These are phyloP conservation scores for Mesorhabditis spiculigera DNA, from an alignment of 2,888 invertebrate species.

Conservation along the genomic window DNA sequence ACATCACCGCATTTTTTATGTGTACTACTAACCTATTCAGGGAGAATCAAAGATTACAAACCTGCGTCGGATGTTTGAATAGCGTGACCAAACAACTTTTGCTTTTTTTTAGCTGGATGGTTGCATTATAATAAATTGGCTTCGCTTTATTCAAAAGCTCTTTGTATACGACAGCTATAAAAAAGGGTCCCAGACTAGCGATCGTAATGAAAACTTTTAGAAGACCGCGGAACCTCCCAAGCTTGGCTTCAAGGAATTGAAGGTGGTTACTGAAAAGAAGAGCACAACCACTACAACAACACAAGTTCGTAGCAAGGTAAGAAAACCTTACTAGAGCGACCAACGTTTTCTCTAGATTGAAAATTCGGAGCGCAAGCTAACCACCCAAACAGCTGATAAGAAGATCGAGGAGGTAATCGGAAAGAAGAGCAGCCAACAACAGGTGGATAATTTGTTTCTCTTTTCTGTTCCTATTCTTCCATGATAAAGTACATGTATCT, in stretches of 20 bases:
- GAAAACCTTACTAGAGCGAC: neutral
- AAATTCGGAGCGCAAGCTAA: neutral
- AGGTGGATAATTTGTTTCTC: neutral
- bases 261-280: conserved; percentile 2
- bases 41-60: neutral
- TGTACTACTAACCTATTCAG: neutral
- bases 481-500: neutral
- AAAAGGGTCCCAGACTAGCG: neutral
- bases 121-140: no score
- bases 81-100: neutral
- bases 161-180: neutral
- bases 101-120: neutral
- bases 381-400: neutral
- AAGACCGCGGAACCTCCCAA: neutral
- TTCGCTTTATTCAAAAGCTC: neutral
- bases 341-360: neutral
- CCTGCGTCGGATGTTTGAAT: neutral
- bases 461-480: conserved; percentile 2
- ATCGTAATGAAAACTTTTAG: neutral
- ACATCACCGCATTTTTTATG: no score
- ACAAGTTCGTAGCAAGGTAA: neutral
- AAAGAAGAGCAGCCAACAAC: neutral
- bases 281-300: conserved; percentile 1
- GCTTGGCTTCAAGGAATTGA: neutral
- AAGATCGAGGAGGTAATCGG: neutral